Base-by-base conservation (phyloP, 2,888 invertebrate species). In the Orchesellides sinensis region DNA sequence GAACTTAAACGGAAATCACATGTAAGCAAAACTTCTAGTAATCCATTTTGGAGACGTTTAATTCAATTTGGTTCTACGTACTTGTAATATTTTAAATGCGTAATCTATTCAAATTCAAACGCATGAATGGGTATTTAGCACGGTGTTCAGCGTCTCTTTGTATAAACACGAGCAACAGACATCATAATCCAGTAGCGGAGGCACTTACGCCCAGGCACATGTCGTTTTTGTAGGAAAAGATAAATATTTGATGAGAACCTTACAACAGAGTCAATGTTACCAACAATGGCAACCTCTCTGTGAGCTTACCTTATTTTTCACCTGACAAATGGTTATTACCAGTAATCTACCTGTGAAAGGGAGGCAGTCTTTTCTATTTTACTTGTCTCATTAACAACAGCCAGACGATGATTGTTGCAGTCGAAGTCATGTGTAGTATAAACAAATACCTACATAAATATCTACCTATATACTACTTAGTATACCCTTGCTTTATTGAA, bases 381-480 rank as follows among this genome's bases (percentile, higher is more conserved):
- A 74, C 81, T 59, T 81, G 81, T 81, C 81, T 81, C 81, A 74
- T 81, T 81, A 81, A 69, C 81, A 81, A 59, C 73, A 66, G 59
- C 65, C 65, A 52, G 47, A 25, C 56, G 21, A 27, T 54, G 49
- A 72, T 59, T 66, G 21, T 29, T 69, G 27, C 40, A 59, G 72
- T 59, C 59, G 45, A n/a, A n/a, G n/a, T 54, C 69, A 68, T 27
- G 40, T 2, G n/a, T n/a, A 5, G 40, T 5, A 40, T n/a, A n/a
- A n/a, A n/a, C n/a, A n/a, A n/a, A n/a, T n/a, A n/a, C n/a, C n/a
- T n/a, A n/a, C n/a, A n/a, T n/a, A n/a, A n/a, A n/a, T n/a, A n/a
- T n/a, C n/a, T n/a, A n/a, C n/a, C n/a, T n/a, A n/a, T n/a, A n/a
- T n/a, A n/a, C n/a, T n/a, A n/a, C 40, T 5, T 14, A 40, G 40